Conservation (phyloP, 2,888 invertebrate species). For the Drosophila macrospina region DNA sequence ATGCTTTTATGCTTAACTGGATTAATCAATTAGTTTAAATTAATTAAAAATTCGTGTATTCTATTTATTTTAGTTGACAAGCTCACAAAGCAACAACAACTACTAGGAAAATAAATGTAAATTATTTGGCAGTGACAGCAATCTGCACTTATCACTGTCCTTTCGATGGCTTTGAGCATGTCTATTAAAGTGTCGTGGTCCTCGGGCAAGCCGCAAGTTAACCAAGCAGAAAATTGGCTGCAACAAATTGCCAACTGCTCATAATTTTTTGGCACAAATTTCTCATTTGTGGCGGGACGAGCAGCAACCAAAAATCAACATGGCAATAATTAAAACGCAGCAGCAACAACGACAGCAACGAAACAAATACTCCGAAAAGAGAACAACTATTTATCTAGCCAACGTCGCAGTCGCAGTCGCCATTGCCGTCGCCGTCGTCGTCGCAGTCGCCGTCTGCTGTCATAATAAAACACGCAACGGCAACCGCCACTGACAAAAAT, state of each 20-base stretch:
- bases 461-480: constrained; percentile 77
- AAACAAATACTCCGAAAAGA: constrained; percentile 5
- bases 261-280: constrained; percentile 44
- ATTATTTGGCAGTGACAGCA: neutral
- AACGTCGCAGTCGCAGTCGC: constrained; percentile 31
- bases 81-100: neutral
- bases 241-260: constrained; percentile 50
- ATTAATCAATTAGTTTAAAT: too few relatives aligned
- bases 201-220: constrained; percentile 10
- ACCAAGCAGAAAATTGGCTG: constrained; percentile 51
- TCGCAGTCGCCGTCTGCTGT: constrained; percentile 56
- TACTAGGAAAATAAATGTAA: neutral
- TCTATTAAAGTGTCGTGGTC: constrained; percentile 27
- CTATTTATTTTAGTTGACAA: too few relatives aligned
- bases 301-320: constrained; percentile 45
- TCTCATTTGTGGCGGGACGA: constrained; percentile 57
- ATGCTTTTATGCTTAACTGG: too few relatives aligned
- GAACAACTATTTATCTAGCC: constrained; percentile 69
- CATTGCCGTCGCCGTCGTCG: too few relatives aligned
- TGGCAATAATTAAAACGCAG: constrained; percentile 66
- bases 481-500: constrained; percentile 73
- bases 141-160: constrained; percentile 28
- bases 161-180: constrained; percentile 15
- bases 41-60: too few relatives aligned
- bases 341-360: constrained; percentile 17